phyloP scores from a whole-genome alignment of 1,140 invertebrate genomes.

The Brachionus sp. region DNA sequence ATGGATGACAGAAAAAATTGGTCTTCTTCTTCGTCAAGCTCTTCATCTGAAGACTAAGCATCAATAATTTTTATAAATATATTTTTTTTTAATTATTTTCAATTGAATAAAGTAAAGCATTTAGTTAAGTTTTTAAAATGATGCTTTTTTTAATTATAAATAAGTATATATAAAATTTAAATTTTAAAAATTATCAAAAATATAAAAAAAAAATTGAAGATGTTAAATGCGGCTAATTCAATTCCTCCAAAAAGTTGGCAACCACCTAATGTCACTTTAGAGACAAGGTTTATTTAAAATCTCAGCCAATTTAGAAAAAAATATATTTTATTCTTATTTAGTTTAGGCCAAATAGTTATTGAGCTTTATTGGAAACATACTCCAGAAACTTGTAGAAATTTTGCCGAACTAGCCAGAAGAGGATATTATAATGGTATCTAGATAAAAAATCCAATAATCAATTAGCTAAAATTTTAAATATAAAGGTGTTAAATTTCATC shows the following conservation, averaged over 20 bases:
- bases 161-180: neutral
- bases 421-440: slow-evolving; percentile 88
- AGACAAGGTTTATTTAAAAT: slow-evolving; percentile 49
- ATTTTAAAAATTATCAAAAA: neutral
- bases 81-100: neutral
- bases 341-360: slow-evolving; percentile 84
- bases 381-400: slow-evolving; percentile 89
- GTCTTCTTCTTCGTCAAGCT: slow-evolving; percentile 39
- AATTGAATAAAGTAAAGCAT: neutral
- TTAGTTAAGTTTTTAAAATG: slow-evolving; percentile 8
- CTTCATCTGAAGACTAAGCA: slow-evolving; percentile 34
- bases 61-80: neutral
- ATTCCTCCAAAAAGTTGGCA: slow-evolving; percentile 54
- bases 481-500: slow-evolving; percentile 73
- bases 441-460: neutral
- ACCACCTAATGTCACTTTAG: slow-evolving; percentile 52
- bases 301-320: neutral
- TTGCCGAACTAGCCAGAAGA: slow-evolving; percentile 82
- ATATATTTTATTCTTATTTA: slow-evolving; percentile 55
- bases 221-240: slow-evolving; percentile 6
- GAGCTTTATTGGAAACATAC: slow-evolving; percentile 98
- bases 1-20: slow-evolving; percentile 46
- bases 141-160: neutral
- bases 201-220: neutral
- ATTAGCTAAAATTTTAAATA: neutral